Conservation (phyloP, 2,797 vertebrate species). For the Karalla daura region DNA sequence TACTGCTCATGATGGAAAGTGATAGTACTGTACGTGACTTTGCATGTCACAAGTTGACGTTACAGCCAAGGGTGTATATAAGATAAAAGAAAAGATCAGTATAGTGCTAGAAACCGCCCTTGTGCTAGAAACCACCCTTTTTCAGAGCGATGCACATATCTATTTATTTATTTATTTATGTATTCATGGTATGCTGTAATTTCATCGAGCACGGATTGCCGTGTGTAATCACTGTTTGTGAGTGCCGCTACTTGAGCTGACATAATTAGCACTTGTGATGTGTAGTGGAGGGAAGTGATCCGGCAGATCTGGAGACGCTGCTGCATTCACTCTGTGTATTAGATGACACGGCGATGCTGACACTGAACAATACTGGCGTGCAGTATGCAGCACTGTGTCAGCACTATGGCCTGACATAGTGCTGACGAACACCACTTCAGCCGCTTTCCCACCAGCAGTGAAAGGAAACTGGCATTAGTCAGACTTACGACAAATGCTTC, state of each 20-base stretch:
- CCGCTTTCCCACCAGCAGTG: background rate
- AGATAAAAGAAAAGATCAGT: too few relatives aligned
- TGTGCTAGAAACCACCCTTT: background rate
- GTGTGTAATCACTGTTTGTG: background rate
- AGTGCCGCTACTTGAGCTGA: background rate
- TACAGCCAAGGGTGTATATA: too few relatives aligned
- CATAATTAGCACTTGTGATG: background rate
- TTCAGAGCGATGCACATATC: too few relatives aligned
- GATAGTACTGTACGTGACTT: too few relatives aligned
- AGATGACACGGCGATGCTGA: conserved; percentile 13
- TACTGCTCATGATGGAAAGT: too few relatives aligned
- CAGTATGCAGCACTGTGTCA: conserved; percentile 15
- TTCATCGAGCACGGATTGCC: background rate
- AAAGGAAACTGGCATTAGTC: background rate
- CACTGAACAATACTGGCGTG: background rate
- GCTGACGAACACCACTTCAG: conserved; percentile 16
- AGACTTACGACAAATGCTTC: background rate
- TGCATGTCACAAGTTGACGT: too few relatives aligned
- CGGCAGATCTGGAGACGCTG: conserved; percentile 1
- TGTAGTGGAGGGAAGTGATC: conserved; percentile 1
- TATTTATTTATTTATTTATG: background rate
- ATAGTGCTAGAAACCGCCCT: background rate
- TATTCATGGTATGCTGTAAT: conserved; percentile 5
- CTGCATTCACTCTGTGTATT: conserved; percentile 6
- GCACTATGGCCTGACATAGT: conserved; percentile 4